Conservation (phyloP, 2,797 vertebrate species). For the Sternotherus odoratus region DNA sequence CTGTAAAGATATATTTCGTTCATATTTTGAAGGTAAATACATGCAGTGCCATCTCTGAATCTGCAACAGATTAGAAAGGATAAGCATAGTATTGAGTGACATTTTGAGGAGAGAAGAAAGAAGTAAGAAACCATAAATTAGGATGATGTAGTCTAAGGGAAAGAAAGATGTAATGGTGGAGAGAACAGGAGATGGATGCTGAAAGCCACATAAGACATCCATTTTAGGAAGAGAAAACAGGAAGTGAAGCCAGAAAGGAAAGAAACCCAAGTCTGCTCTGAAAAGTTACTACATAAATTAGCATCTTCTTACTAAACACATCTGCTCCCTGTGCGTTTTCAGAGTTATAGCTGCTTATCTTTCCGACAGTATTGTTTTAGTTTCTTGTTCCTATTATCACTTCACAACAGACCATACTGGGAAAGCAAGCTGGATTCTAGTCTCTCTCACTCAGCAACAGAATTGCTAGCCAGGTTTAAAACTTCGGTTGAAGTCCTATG, state of each 20-base stretch:
- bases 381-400: conserved; percentile 34
- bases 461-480: neutral
- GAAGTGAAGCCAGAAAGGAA: neutral
- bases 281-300: conserved; percentile 19
- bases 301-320: neutral
- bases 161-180: neutral
- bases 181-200: neutral
- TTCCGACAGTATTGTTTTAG: conserved; percentile 19
- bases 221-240: neutral
- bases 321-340: neutral
- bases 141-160: neutral
- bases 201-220: neutral
- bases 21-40: neutral
- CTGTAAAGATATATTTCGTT: neutral
- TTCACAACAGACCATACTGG: conserved; percentile 23
- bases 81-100: neutral
- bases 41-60: neutral
- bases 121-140: neutral
- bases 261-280: neutral
- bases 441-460: neutral
- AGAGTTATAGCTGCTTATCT: neutral
- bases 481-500: neutral
- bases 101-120: neutral
- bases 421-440: neutral
- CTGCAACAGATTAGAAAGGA: neutral